These are phyloP conservation scores for Liodrosophila aerea DNA, from an alignment of 2,888 invertebrate species.

Conservation along the genomic window DNA sequence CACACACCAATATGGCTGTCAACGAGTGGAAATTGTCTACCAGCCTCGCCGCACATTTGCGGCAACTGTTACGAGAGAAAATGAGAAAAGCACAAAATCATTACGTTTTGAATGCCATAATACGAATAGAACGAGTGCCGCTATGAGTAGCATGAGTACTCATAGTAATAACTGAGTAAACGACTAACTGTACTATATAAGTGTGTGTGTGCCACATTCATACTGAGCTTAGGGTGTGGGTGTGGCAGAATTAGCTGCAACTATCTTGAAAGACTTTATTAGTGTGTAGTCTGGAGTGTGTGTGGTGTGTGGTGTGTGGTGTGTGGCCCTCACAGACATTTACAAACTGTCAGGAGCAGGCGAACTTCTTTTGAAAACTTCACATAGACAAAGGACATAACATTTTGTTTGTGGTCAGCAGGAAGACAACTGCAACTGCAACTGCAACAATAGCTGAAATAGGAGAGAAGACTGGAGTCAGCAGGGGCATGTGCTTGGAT, in stretches of 20 bases:
- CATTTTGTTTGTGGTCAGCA: slow-evolving; percentile 34
- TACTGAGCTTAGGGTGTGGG: too few relatives aligned
- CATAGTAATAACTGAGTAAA: neutral
- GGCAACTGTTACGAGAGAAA: slow-evolving; percentile 50
- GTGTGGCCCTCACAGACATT: too few relatives aligned
- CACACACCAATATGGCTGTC: slow-evolving; percentile 3
- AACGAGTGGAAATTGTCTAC: slow-evolving; percentile 44
- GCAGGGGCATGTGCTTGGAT: too few relatives aligned
- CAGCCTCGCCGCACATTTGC: slow-evolving; percentile 53
- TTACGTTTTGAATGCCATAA: slow-evolving; percentile 63
- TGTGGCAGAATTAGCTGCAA: neutral
- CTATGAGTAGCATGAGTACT: neutral
- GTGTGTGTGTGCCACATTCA: too few relatives aligned
- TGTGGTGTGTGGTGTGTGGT: too few relatives aligned
- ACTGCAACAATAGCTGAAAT: slow-evolving; percentile 1
- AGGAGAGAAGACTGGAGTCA: too few relatives aligned
- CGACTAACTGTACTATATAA: too few relatives aligned
- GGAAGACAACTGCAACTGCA: slow-evolving; percentile 4
- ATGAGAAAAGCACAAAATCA: slow-evolving; percentile 57
- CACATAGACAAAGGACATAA: slow-evolving; percentile 32
- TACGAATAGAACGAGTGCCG: slow-evolving; percentile 23
- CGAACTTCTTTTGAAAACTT: slow-evolving; percentile 4
- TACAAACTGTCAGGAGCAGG: slow-evolving; percentile 28
- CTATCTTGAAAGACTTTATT: neutral
- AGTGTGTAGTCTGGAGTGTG: too few relatives aligned